A percentile compares a stretch with the other conserved stretches of the same genome.
Conservation (phyloP, 2,888 invertebrate species). For the Caenorhabditis wallacei region DNA sequence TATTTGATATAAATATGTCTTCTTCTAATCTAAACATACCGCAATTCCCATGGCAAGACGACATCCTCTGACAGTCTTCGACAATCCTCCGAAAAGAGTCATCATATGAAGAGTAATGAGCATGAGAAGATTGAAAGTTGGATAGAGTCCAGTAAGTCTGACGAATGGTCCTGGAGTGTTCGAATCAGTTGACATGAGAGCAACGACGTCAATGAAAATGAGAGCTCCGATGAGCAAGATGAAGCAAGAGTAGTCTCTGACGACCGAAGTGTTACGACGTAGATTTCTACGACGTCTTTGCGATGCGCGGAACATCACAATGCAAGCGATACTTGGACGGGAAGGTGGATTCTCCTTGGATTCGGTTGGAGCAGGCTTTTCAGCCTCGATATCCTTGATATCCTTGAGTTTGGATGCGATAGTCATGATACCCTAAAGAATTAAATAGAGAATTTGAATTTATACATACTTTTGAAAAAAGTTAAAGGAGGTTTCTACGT, state of each 20-base stretch:
- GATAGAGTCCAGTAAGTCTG: conserved; percentile 7
- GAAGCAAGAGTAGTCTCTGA: neutral
- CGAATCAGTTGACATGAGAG: neutral
- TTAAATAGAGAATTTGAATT: too few relatives aligned
- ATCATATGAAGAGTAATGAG: conserved; percentile 4
- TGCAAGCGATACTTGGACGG: too few relatives aligned
- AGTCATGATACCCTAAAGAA: neutral
- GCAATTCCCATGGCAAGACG: conserved; percentile 17
- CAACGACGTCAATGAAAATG: neutral
- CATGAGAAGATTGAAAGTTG: conserved; percentile 14
- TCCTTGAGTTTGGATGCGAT: neutral
- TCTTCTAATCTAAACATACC: conserved; percentile 8
- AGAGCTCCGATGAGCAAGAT: too few relatives aligned
- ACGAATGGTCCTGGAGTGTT: neutral
- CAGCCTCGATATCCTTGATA: neutral
- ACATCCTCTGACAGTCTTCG: conserved; percentile 13
- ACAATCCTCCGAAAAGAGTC: conserved; percentile 17
- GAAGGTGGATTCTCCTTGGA: neutral
- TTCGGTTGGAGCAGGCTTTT: neutral
- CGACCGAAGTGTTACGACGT: neutral
- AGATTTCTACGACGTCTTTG: neutral
- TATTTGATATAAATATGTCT: neutral
- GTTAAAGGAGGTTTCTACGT: too few relatives aligned
- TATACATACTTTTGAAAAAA: too few relatives aligned
- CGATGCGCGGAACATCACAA: neutral